These are phyloP conservation scores for Teleiodes luculella DNA, from an alignment of 2,888 invertebrate species.

Conservation along the genomic window DNA sequence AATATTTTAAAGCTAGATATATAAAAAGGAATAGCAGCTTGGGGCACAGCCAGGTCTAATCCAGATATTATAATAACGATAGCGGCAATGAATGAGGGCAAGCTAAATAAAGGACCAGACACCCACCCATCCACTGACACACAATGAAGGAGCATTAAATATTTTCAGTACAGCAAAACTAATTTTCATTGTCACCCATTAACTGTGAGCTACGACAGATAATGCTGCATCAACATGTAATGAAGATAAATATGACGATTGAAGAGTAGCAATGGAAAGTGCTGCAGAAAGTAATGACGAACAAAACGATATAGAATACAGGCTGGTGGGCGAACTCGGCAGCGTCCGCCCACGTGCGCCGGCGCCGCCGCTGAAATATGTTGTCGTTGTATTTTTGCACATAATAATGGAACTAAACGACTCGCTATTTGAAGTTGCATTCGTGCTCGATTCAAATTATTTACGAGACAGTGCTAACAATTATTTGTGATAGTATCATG, in stretches of 20 bases:
- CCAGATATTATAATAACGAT: background rate
- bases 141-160: conserved; percentile 17
- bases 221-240: background rate
- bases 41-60: background rate
- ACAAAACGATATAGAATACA: background rate
- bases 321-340: conserved; percentile 39
- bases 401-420: conserved; percentile 2
- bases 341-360: conserved; percentile 40
- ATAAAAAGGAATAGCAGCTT: background rate
- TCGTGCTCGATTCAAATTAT: background rate
- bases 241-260: background rate
- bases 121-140: background rate
- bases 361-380: conserved; percentile 39
- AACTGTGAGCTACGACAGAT: background rate
- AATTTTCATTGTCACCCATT: conserved; percentile 8
- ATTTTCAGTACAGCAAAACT: conserved; percentile 14
- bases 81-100: conserved; percentile 8
- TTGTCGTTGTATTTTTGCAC: conserved; percentile 30
- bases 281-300: background rate
- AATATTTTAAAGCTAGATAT: too few species aligned
- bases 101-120: conserved; percentile 14
- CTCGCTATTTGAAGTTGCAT: background rate
- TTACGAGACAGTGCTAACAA: background rate
- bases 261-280: conserved; percentile 24
- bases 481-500: background rate